Percentiles rank a stretch among this genome's conserved stretches.
phyloP scores from a whole-genome alignment of 1,140 invertebrate genomes.

The Cydia amplana region DNA sequence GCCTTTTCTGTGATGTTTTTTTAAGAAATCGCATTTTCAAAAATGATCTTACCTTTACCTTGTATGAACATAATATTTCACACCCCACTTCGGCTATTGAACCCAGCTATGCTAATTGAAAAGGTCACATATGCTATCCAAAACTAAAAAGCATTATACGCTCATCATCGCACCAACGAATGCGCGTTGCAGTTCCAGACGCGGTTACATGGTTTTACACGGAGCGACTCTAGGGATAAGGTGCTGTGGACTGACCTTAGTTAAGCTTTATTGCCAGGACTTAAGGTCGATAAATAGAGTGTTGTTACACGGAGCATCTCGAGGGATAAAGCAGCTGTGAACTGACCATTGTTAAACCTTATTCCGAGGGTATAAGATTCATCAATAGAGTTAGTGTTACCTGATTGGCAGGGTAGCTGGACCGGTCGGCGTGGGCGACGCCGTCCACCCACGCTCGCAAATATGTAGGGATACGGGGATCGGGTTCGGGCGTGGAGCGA shows the following conservation, averaged over 20 bases:
- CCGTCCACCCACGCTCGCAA: slow-evolving; percentile 3
- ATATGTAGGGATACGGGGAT: not conserved
- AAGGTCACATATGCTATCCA: not conserved
- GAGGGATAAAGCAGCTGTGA: not conserved
- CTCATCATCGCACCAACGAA: not conserved
- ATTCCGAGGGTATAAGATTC: not conserved
- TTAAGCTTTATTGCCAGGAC: no score
- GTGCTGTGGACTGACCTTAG: no score
- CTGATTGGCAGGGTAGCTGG: not conserved
- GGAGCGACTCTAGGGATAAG: no score
- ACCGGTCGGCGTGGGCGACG: slow-evolving; percentile 18
- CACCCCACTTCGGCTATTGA: not conserved
- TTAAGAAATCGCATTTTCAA: no score
- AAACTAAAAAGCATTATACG: not conserved
- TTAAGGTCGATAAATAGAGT: no score
- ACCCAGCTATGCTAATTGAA: slow-evolving; percentile 8
- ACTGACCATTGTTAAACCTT: not conserved
- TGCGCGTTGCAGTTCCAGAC: not conserved
- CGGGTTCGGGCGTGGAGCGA: not conserved
- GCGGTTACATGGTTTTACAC: not conserved
- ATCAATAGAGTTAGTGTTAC: not conserved
- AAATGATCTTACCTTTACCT: not conserved
- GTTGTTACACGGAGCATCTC: no score
- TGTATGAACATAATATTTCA: not conserved
- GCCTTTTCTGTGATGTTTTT: no score